Evolutionary conservation across 2,113 vertebrate species (phyloP), one percentile per base, ranked within the genome.

Genomic region (Callocephalon fimbriatum): DNA sequence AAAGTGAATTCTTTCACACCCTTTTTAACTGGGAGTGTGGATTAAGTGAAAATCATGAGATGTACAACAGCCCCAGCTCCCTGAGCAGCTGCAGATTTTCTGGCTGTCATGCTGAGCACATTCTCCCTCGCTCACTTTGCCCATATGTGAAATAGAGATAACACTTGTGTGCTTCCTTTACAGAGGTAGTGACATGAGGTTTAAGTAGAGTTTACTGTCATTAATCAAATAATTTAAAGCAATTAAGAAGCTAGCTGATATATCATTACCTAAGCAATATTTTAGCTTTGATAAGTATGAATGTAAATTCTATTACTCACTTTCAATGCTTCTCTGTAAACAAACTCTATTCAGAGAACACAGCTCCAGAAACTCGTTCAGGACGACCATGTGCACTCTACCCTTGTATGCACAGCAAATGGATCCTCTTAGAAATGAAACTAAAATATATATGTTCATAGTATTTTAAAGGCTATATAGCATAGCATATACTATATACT

Each of bases 141-240:
- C 62, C 87, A 88, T 45, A 74, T 96, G 84, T 94, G 87, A 96
- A 95, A 95, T 73, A 68, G 54, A 95, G 84, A 73, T 82, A 97
- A 81, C 70, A 94, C 62, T 87, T 76, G 13, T 35, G 44, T 21
- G 45, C 31, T 62, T 82, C 51, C 50, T 65, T 85, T 85, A 94
- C 42, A 85, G 40, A 91, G 31, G 48, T 38, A 73, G 58, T 17
- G 32, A 90, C 17, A 16, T 65, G 53, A 96, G 31, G 31, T 63
- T 93, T 73, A 89, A 93, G 59, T 27, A 77, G 48, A 73, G 27
- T 93, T 96, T 70, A 87, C 48, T 76, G 35, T 66, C 66, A 72
- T 95, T 95, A 86, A 93, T 92, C 40, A 95, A 90, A 76, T 70
- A 88, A 29, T 92, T 88, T 29, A 70, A 90, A 92, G 75, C 31